Evolutionary conservation across 2,797 vertebrate genomes (phyloP).

Genomic region (Onychomys leucogaster): DNA sequence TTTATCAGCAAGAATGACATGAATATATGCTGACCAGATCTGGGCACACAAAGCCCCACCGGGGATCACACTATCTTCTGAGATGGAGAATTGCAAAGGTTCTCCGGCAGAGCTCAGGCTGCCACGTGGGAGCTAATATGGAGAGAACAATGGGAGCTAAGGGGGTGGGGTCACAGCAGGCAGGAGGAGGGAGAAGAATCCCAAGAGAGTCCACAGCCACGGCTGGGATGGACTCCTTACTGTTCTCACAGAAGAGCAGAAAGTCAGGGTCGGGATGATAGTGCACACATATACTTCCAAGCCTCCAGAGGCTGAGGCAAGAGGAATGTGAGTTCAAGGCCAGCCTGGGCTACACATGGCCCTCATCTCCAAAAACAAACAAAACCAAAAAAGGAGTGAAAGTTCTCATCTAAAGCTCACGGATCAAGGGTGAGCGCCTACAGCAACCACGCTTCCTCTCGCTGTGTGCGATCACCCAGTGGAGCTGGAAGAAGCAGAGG

Average conservation of each 20-base stretch:
- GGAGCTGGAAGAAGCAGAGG: neutral
- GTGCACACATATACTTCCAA: neutral
- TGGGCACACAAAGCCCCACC: neutral
- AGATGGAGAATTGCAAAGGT: neutral
- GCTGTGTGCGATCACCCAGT: neutral
- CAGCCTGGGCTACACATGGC: neutral
- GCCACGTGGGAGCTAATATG: accelerated
- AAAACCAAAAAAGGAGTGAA: neutral
- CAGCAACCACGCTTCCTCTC: neutral
- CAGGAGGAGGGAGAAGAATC: neutral
- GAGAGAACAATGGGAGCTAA: neutral
- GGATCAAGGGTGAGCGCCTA: neutral
- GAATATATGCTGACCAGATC: neutral
- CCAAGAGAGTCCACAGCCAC: neutral
- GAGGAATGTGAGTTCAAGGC: neutral
- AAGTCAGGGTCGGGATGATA: neutral
- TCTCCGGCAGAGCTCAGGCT: neutral
- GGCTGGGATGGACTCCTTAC: neutral
- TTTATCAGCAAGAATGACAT: neutral
- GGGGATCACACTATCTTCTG: neutral
- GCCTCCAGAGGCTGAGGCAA: neutral
- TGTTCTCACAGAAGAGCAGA: neutral
- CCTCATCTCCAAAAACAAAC: neutral
- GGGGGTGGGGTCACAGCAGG: neutral
- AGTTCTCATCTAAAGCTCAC: neutral